phyloP scores from a whole-genome alignment of 2,888 invertebrate species.

The Matsumyia berberina region DNA sequence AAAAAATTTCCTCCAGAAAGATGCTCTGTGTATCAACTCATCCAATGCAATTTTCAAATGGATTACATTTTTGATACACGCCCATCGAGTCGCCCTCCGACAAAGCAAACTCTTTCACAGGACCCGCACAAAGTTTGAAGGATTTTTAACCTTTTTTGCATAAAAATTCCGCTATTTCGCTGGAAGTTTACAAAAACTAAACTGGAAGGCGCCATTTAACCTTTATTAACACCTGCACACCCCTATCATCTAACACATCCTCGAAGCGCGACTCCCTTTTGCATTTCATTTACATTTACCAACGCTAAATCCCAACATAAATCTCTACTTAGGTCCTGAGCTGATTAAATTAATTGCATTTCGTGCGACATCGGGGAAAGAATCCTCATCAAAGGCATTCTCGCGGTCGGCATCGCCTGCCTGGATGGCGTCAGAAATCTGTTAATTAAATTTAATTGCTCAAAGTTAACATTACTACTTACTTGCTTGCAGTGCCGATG shows the following conservation, averaged over 20 bases:
- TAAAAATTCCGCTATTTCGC: not conserved
- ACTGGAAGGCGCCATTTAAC: not conserved
- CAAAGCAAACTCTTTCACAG: not conserved
- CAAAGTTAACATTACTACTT: conserved; percentile 61
- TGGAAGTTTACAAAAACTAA: not conserved
- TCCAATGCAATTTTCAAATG: no score
- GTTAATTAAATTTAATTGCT: conserved; percentile 73
- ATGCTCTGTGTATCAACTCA: no score
- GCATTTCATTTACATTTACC: not conserved
- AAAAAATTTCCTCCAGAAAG: no score
- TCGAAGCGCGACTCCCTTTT: not conserved
- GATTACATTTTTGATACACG: no score
- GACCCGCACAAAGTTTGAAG: not conserved
- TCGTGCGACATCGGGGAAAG: not conserved
- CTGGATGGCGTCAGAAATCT: conserved; percentile 40
- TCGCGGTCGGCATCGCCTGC: conserved; percentile 5
- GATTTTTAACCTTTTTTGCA: not conserved
- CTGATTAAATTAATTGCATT: conserved; percentile 17
- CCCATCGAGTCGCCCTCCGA: not conserved
- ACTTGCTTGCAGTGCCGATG: not conserved
- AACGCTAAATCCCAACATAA: not conserved
- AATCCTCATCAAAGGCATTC: conserved; percentile 14
- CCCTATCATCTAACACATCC: not conserved
- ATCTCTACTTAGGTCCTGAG: not conserved
- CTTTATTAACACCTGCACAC: not conserved